These are phyloP conservation scores for Coluber constrictor DNA, from an alignment of 2,797 vertebrate species.

Conservation along the genomic window DNA sequence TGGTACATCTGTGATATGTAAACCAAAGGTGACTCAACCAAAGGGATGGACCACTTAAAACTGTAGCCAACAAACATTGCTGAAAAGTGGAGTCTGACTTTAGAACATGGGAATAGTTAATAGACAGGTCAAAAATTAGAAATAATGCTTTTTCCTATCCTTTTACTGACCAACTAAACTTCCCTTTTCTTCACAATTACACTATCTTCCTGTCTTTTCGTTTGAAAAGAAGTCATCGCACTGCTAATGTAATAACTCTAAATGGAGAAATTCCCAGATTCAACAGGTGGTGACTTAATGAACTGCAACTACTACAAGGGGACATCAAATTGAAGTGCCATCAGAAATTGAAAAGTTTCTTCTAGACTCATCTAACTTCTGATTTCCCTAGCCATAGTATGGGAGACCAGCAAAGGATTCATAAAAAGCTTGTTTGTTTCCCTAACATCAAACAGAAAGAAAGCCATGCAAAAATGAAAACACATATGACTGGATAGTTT, in stretches of 20 bases:
- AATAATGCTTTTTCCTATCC: neutral
- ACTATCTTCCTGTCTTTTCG: neutral
- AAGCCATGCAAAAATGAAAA: neutral
- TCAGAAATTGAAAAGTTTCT: neutral
- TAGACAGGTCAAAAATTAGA: neutral
- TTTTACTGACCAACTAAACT: neutral
- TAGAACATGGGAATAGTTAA: neutral
- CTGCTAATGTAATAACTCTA: neutral
- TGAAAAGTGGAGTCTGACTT: neutral
- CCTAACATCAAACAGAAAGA: neutral
- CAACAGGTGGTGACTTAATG: neutral
- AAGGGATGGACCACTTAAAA: neutral
- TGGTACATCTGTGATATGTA: neutral
- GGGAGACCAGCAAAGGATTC: neutral
- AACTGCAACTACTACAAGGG: neutral
- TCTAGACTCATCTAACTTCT: neutral
- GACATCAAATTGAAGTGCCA: neutral
- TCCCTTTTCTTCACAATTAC: neutral
- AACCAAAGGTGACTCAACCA: neutral
- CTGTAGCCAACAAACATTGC: neutral
- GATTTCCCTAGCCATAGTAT: neutral
- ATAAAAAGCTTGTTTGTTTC: neutral
- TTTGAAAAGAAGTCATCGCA: neutral
- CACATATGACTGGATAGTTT: neutral
- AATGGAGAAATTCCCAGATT: neutral